phyloP scores from a whole-genome alignment of 2,113 vertebrate genomes.

The Pachyramphus minor region DNA sequence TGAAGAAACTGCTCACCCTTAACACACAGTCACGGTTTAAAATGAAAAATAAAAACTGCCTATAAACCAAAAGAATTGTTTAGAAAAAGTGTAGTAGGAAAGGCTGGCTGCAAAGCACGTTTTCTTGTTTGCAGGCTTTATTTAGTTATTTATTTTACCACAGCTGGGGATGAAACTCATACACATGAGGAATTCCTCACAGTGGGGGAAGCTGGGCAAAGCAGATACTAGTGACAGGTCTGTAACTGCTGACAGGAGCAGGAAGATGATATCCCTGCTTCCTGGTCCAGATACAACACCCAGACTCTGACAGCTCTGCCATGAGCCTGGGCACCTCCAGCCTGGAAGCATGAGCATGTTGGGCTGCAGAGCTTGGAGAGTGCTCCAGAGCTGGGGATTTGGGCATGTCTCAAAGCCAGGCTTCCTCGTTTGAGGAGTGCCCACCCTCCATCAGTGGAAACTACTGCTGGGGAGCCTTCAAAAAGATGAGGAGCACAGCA shows the following conservation, averaged over 20 bases:
- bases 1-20: not conserved
- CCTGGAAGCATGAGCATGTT: rapidly evolving
- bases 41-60: not conserved
- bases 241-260: not conserved
- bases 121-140: not conserved
- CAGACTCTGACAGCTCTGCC: not conserved
- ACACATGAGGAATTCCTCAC: not conserved
- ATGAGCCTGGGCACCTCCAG: not conserved
- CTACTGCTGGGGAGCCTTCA: not conserved
- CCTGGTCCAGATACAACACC: not conserved
- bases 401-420: not conserved
- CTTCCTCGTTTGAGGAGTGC: not conserved
- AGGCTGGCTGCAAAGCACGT: not conserved
- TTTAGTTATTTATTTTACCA: not conserved
- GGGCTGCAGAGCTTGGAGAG: not conserved
- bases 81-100: not conserved
- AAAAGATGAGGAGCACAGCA: not conserved
- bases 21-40: not conserved
- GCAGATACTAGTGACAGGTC: not conserved
- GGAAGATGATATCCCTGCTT: not conserved
- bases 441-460: not conserved
- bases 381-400: not conserved
- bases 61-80: not conserved
- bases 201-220: not conserved
- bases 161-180: not conserved